Base-by-base conservation (phyloP, 2,888 invertebrate species). In the Thereva nobilitata region DNA sequence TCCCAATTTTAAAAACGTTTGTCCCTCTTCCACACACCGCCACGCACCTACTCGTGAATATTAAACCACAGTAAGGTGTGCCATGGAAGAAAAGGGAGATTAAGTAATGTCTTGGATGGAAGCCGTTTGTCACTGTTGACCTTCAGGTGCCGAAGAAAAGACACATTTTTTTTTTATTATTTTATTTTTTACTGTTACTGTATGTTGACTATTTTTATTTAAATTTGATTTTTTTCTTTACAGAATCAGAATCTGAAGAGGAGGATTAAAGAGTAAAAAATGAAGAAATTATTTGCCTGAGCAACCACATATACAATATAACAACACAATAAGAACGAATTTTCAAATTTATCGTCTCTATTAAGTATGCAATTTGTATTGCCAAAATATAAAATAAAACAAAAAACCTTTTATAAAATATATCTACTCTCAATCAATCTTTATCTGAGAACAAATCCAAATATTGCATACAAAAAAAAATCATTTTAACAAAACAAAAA, bases 221-320 rank as follows among this genome's bases (percentile, higher is more conserved):
- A 37, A 23, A 2, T 23, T 23, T 23, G 23, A 23, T 23, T 23
- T 23, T n/a, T 67, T 12, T 56, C 56, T 64, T 78, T 75, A 3
- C 67, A 81, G 82, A 81, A 75, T 78, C 79, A 23, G 81, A 80
- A 74, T 81, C 81, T 67, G 81, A 81, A 68, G 81, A 80, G 70
- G 81, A 81, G 69, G 78, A 77, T 55, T 72, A 72, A 66, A 41
- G 10, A 9, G 55, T 23, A 12, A 41, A 37, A 54, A 38, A 54
- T 35, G 35, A 38, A 55, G 41, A 55, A 12, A 50, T 50, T 50
- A 50, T 23, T 23, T 23, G 23, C 23, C 23, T 23, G 23, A 23
- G 23, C 23, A 23, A 23, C 23, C 23, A 23, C 23, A 23, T 23
- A 23, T 23, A 23, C 23, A 23, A 23, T 23, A 23, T 23, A 23